Evolutionary conservation across 2,113 vertebrate genomes (phyloP).

Genomic region (Cisticola juncidis): DNA sequence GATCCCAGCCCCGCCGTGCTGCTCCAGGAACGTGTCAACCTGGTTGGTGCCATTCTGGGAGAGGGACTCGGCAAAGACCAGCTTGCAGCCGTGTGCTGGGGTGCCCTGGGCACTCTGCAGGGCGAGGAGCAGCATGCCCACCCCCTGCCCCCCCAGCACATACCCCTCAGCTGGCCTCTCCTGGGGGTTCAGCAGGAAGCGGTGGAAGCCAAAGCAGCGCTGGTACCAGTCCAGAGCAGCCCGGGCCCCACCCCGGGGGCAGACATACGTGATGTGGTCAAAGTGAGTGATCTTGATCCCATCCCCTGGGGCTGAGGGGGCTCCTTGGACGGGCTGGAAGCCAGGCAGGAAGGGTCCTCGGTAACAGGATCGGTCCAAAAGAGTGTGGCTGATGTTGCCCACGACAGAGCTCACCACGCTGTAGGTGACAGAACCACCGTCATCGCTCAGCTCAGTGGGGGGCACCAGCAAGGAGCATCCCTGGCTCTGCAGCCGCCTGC

Average conservation of each 20-base stretch:
- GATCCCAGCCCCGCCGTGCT: slow-evolving; percentile 84
- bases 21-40: slow-evolving; percentile 85
- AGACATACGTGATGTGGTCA: slow-evolving; percentile 90
- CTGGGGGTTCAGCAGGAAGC: slow-evolving; percentile 82
- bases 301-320: not conserved
- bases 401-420: slow-evolving; percentile 79
- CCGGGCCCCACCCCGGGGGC: slow-evolving; percentile 65
- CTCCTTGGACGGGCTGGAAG: slow-evolving; percentile 65
- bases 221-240: slow-evolving; percentile 85
- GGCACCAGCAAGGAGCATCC: slow-evolving; percentile 83
- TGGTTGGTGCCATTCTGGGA: slow-evolving; percentile 79
- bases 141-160: slow-evolving; percentile 64
- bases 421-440: slow-evolving; percentile 77
- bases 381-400: slow-evolving; percentile 88
- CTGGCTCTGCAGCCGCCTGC: slow-evolving; percentile 59
- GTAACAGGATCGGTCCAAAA: slow-evolving; percentile 82
- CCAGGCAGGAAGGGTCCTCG: slow-evolving; percentile 84
- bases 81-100: slow-evolving; percentile 73
- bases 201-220: slow-evolving; percentile 83
- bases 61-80: slow-evolving; percentile 88
- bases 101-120: slow-evolving; percentile 59
- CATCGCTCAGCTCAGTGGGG: slow-evolving; percentile 77
- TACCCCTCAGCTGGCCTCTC: slow-evolving; percentile 67
- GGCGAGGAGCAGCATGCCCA: slow-evolving; percentile 85
- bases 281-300: slow-evolving; percentile 79